These are phyloP conservation scores for Pipra filicauda DNA, from an alignment of 2,113 vertebrate species.

Conservation along the genomic window DNA sequence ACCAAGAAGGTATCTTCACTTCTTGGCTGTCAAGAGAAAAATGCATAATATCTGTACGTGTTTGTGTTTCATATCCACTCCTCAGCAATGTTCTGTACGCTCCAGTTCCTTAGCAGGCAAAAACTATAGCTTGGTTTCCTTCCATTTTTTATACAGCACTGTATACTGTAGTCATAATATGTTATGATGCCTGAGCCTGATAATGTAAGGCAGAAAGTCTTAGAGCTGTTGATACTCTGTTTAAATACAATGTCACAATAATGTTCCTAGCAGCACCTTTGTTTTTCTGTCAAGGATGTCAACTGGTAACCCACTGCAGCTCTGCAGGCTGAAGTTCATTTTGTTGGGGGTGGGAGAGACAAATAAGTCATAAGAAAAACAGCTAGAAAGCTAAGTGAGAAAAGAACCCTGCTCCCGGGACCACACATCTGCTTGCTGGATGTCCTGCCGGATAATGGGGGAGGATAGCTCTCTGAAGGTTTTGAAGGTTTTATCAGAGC, in stretches of 20 bases:
- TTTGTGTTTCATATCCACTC: not conserved
- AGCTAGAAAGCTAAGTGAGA: not conserved
- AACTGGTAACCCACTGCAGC: not conserved
- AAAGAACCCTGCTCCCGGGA: not conserved
- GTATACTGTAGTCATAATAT: not conserved
- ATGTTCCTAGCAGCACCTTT: not conserved
- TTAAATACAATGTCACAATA: not conserved
- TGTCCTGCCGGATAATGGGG: not conserved
- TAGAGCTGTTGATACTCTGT: not conserved
- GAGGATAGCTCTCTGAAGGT: slow-evolving; percentile 16
- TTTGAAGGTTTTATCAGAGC: slow-evolving; percentile 21
- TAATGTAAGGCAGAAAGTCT: not conserved
- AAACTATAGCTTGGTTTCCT: not conserved
- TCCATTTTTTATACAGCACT: not conserved
- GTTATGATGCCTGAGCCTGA: not conserved
- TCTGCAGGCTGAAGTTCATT: not conserved
- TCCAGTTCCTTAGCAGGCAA: not conserved
- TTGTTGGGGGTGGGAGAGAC: not conserved
- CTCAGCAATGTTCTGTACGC: not conserved
- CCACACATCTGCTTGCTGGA: not conserved
- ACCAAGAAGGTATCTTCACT: not conserved
- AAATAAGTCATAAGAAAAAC: not conserved
- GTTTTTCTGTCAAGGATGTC: not conserved
- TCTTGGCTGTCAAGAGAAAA: not conserved
- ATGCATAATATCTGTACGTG: not conserved